Evolutionary conservation across 2,797 vertebrate species (phyloP).

Genomic region (Tapera naevia): DNA sequence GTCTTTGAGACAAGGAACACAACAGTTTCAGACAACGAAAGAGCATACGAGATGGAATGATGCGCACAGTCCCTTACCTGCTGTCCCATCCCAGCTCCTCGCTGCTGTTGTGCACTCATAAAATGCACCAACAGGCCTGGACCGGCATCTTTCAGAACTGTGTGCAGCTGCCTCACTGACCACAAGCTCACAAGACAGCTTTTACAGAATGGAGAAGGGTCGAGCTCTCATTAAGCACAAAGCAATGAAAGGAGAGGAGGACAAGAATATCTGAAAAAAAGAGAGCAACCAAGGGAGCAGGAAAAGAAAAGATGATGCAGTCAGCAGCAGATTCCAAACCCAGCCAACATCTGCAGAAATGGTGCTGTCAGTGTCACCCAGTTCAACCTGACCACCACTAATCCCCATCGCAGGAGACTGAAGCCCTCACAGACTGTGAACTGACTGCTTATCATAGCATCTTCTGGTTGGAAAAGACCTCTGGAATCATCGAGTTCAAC

Average conservation of each 20-base stretch:
- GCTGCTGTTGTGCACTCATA: not conserved
- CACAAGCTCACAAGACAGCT: not conserved
- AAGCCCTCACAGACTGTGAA: too few species aligned
- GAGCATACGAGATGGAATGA: not conserved
- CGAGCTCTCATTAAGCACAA: not conserved
- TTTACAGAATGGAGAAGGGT: not conserved
- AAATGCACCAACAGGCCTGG: not conserved
- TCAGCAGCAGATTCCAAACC: not conserved
- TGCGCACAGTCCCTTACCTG: not conserved
- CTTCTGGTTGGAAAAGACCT: too few species aligned
- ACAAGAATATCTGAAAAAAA: not conserved
- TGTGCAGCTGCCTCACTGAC: not conserved
- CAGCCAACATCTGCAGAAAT: not conserved
- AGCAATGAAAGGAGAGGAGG: not conserved
- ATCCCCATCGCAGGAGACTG: not conserved
- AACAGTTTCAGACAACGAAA: not conserved
- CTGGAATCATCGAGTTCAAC: too few species aligned
- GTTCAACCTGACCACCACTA: not conserved
- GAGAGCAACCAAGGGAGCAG: not conserved
- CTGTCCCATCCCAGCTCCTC: not conserved
- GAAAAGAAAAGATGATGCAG: not conserved
- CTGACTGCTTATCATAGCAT: not conserved
- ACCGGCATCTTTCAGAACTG: not conserved
- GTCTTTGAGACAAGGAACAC: not conserved
- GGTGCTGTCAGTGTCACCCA: not conserved